These are phyloP conservation scores for Myotis lucifugus DNA, from an alignment of 2,113 vertebrate genomes.

Conservation along the genomic window DNA sequence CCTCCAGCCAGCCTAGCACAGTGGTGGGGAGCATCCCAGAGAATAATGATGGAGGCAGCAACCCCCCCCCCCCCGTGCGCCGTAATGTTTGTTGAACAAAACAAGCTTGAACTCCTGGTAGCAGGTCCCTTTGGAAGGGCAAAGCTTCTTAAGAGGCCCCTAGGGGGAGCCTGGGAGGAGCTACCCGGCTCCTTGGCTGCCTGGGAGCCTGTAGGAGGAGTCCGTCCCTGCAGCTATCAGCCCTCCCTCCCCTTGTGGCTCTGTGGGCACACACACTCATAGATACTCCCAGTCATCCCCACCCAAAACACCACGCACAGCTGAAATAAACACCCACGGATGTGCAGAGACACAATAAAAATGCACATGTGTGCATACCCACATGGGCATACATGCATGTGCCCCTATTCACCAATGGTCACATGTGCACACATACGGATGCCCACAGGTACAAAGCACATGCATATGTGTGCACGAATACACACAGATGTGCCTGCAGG, in stretches of 20 bases:
- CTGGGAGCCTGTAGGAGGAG: background rate
- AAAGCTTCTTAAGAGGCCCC: constrained; percentile 33
- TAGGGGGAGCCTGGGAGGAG: background rate
- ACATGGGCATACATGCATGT: background rate
- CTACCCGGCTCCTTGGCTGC: background rate
- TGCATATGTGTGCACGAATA: too few species aligned
- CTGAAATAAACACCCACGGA: background rate
- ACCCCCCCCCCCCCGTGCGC: background rate
- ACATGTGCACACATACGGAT: background rate
- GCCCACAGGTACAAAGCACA: background rate
- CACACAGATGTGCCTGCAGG: background rate
- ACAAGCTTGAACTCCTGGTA: constrained; percentile 55
- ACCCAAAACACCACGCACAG: background rate
- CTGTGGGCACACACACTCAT: background rate
- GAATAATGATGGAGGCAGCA: background rate
- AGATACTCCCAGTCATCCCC: background rate
- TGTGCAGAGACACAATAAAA: background rate
- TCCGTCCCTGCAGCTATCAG: background rate
- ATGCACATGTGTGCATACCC: too few species aligned
- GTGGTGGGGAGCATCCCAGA: background rate
- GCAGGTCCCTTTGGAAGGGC: constrained; percentile 45
- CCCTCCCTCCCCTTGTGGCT: background rate
- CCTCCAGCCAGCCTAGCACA: background rate
- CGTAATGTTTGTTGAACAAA: constrained; percentile 48
- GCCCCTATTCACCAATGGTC: background rate